These are phyloP conservation scores for Naja naja DNA, from an alignment of 2,113 vertebrate species.

Conservation along the genomic window DNA sequence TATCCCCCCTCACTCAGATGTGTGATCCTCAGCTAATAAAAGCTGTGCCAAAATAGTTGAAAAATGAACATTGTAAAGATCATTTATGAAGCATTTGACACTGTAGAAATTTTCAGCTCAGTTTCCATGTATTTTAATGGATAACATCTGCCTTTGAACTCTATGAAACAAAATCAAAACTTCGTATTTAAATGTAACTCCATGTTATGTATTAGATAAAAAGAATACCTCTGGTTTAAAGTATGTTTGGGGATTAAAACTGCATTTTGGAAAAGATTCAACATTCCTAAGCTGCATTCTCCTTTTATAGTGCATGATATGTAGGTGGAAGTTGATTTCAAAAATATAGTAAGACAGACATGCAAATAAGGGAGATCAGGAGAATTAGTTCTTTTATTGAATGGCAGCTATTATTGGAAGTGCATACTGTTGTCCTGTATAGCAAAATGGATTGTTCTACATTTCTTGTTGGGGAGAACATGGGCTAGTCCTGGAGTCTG, in stretches of 20 bases:
- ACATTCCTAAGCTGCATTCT: neutral
- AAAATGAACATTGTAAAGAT: neutral
- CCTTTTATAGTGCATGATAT: neutral
- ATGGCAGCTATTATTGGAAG: neutral
- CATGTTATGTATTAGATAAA: neutral
- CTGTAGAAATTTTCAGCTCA: neutral
- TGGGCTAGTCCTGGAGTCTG: too few relatives aligned
- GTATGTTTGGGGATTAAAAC: neutral
- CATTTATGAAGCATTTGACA: neutral
- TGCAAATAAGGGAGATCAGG: neutral
- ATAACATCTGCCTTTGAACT: neutral
- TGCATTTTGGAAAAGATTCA: neutral
- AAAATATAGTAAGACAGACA: neutral
- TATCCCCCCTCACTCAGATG: neutral
- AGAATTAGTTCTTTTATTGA: neutral
- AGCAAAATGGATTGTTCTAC: neutral
- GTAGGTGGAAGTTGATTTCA: neutral
- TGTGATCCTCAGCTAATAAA: neutral
- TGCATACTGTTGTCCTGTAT: neutral
- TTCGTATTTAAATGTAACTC: neutral
- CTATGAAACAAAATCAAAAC: neutral
- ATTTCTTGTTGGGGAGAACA: neutral
- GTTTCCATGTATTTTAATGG: neutral
- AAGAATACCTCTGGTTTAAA: neutral
- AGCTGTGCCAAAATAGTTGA: neutral